These are phyloP conservation scores for Abrostola tripartita DNA, from an alignment of 2,888 invertebrate genomes.

Conservation along the genomic window DNA sequence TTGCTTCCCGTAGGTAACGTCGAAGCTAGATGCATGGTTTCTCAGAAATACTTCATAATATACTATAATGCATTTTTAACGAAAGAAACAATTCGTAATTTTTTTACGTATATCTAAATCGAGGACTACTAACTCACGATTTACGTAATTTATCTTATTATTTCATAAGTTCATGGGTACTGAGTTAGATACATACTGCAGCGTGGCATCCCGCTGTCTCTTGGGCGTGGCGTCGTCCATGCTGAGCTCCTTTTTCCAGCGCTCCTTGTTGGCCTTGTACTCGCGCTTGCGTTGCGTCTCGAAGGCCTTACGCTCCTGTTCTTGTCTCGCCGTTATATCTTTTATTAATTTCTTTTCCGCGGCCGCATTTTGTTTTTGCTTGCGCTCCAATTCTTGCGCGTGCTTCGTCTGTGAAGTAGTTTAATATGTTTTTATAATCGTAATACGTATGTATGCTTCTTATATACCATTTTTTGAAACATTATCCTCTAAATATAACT, in stretches of 20 bases:
- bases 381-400: constrained; percentile 93
- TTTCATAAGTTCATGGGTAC: background rate
- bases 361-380: constrained; percentile 95
- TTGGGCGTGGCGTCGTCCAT: constrained; percentile 97
- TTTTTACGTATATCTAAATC: no score
- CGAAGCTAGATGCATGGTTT: no score
- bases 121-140: no score
- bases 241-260: constrained; percentile 97
- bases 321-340: constrained; percentile 96
- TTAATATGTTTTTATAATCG: no score
- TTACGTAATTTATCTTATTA: no score
- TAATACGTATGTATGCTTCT: no score
- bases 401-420: constrained; percentile 89
- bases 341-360: constrained; percentile 98
- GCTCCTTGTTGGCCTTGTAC: constrained; percentile 98
- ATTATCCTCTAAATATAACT: no score
- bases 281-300: constrained; percentile 98
- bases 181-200: constrained; percentile 87
- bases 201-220: constrained; percentile 95
- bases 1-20: no score
- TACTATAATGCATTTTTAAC: no score
- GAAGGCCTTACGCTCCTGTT: constrained; percentile 96
- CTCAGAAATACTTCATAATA: no score
- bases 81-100: no score
- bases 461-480: no score